Conservation (phyloP, 2,797 vertebrate genomes). For the Siniperca scherzeri region DNA sequence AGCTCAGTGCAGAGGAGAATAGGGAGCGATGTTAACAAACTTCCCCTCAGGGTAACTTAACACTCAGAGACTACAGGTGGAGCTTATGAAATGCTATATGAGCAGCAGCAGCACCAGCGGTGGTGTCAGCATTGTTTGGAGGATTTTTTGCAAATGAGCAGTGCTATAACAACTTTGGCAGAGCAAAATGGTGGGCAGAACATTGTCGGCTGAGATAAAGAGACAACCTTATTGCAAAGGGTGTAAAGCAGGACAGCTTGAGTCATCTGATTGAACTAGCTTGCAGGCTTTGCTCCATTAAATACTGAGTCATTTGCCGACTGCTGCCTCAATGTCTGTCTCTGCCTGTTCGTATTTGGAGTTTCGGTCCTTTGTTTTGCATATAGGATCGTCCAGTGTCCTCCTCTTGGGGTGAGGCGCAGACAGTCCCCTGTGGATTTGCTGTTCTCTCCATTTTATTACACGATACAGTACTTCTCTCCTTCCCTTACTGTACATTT, state of each 20-base stretch:
- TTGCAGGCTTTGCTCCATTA: slow-evolving; percentile 21
- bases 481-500: slow-evolving; percentile 20
- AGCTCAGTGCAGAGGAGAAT: background rate
- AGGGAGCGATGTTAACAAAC: background rate
- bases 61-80: slow-evolving; percentile 26
- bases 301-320: slow-evolving; percentile 33
- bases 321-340: slow-evolving; percentile 19
- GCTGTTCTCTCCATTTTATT: slow-evolving; percentile 32
- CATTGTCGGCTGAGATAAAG: slow-evolving; percentile 34
- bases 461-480: background rate
- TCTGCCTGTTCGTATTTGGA: background rate
- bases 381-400: background rate
- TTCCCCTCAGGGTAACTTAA: slow-evolving; percentile 11
- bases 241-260: slow-evolving; percentile 34
- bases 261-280: slow-evolving; percentile 22
- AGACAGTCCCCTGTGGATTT: background rate
- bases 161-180: slow-evolving; percentile 25
- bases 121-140: slow-evolving; percentile 40
- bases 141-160: slow-evolving; percentile 64
- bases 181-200: slow-evolving; percentile 18
- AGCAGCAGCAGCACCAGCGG: slow-evolving; percentile 12
- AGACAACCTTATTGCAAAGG: slow-evolving; percentile 6
- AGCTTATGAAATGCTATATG: slow-evolving; percentile 14
- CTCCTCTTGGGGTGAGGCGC: no score
- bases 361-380: slow-evolving; percentile 1